Evolutionary conservation across 1,140 invertebrate genomes (phyloP), one percentile per base, ranked within the genome.

Genomic region (Pararge aegeria): DNA sequence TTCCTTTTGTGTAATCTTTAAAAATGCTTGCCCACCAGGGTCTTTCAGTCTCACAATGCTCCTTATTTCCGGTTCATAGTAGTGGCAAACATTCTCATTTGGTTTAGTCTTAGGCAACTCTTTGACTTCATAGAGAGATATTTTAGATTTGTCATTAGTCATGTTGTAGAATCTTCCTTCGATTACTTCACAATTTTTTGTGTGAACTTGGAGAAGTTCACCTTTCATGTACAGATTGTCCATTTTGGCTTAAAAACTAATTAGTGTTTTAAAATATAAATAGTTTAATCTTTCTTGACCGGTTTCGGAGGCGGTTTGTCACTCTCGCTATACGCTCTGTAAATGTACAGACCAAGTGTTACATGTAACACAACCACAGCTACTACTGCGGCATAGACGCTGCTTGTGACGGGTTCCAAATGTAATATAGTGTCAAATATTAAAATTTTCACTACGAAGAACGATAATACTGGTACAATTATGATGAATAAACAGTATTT

Each of bases 271-370:
- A n/a, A n/a, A n/a, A 55, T 52, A 69, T 24, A 37, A 56, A 34
- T 56, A 48, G 13, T 63, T 79, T 91, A 90, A 74, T 90, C 90
- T 66, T 80, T 86, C 56, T 89, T 89, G 5, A 83, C 67, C 48
- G 80, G 77, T 67, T 90, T 91, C 19, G 64, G 40, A 37, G 82
- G 73, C 27, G 62, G 1, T 75, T 75, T 87, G 15, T 91, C 90
- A 5, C 80, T 44, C 66, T 90, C 93, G 65, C 92, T 94, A 73
- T 95, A 96, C 1, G 95, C 95, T 69, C 91, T 92, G 66, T 94
- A 95, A 76, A 96, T 95, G 73, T 95, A 96, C 19, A 94, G 80
- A n/a, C 93, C 95, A 30, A 96, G 69, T 6, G 94, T 94, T 38
- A 95, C 64, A 75, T 96, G 95, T 34, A 96, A 80, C 10, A 94